Conservation (phyloP, 2,797 vertebrate species). For the Chromis chromis region DNA sequence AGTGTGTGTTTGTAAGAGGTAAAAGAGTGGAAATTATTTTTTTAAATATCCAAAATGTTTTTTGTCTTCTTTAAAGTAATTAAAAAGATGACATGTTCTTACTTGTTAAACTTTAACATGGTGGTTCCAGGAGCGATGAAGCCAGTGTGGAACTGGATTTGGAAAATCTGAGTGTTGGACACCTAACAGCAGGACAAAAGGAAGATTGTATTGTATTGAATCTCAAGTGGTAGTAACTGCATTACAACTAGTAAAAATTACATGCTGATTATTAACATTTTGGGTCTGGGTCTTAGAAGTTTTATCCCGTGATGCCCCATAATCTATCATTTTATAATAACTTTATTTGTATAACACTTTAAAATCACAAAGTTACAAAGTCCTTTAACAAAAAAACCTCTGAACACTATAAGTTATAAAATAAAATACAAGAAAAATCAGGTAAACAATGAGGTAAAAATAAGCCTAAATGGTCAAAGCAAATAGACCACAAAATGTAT, state of each 20-base stretch:
- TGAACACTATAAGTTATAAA: too few species aligned
- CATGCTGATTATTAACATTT: neutral
- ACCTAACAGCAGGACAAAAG: slow-evolving; percentile 81
- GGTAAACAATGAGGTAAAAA: neutral
- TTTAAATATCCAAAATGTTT: neutral
- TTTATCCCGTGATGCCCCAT: too few species aligned
- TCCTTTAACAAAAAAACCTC: too few species aligned
- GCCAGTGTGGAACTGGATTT: slow-evolving; percentile 98
- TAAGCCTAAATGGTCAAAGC: too few species aligned
- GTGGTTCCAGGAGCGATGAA: slow-evolving; percentile 94
- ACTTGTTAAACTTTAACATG: slow-evolving; percentile 96
- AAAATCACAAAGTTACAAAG: neutral
- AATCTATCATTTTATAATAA: too few species aligned
- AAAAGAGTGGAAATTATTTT: neutral
- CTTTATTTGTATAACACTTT: too few species aligned
- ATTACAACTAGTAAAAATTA: neutral
- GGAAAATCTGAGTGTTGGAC: slow-evolving; percentile 98
- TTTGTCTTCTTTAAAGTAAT: neutral
- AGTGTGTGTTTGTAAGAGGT: neutral
- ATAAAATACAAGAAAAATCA: too few species aligned
- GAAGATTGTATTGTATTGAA: neutral
- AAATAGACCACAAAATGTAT: too few species aligned
- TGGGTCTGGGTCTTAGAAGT: neutral
- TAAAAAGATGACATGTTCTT: slow-evolving; percentile 69
- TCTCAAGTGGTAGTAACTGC: neutral